A percentile compares a stretch with the other conserved stretches of the same genome.
Evolutionary conservation across 2,888 invertebrate genomes (phyloP).

Genomic region (Drosophila subsilvestris): DNA sequence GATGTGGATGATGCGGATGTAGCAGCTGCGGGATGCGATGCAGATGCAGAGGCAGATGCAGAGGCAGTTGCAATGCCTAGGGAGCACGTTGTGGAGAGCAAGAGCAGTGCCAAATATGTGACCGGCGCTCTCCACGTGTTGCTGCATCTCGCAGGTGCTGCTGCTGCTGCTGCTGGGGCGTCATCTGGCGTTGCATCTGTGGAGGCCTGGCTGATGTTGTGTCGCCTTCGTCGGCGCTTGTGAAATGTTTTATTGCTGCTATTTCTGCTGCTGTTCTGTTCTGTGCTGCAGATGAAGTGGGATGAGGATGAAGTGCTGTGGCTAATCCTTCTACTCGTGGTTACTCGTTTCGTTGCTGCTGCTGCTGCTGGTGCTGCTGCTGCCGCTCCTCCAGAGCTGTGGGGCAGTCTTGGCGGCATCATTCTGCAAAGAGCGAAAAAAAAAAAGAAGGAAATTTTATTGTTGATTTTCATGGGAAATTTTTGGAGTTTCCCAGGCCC

Average conservation of each 20-base stretch:
- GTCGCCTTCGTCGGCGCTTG: constrained; percentile 64
- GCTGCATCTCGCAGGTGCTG: constrained; percentile 30
- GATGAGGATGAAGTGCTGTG: constrained; percentile 17
- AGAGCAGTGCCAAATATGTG: constrained; percentile 70
- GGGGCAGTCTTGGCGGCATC: constrained; percentile 49
- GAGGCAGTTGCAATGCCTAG: constrained; percentile 57
- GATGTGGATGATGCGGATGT: constrained; percentile 53
- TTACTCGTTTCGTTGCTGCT: constrained; percentile 42
- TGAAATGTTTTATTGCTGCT: constrained; percentile 47
- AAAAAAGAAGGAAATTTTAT: not conserved
- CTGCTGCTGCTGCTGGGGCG: constrained; percentile 25
- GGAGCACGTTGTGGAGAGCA: constrained; percentile 81
- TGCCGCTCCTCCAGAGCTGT: constrained; percentile 39
- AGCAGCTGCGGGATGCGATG: constrained; percentile 44
- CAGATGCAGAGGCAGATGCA: constrained; percentile 48
- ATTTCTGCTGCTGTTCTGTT: constrained; percentile 19
- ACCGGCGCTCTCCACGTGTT: constrained; percentile 41
- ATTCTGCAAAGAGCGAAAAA: constrained; percentile 42
- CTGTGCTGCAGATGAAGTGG: constrained; percentile 26
- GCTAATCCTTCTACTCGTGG: constrained; percentile 42
- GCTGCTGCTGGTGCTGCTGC: constrained; percentile 18
- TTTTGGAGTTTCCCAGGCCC: not conserved
- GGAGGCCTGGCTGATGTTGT: constrained; percentile 13
- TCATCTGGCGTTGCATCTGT: constrained; percentile 20
- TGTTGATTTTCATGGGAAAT: not conserved